A percentile compares a stretch with the other conserved stretches of the same genome.
phyloP scores from a whole-genome alignment of 2,113 vertebrate genomes.

The Echinops telfairi region DNA sequence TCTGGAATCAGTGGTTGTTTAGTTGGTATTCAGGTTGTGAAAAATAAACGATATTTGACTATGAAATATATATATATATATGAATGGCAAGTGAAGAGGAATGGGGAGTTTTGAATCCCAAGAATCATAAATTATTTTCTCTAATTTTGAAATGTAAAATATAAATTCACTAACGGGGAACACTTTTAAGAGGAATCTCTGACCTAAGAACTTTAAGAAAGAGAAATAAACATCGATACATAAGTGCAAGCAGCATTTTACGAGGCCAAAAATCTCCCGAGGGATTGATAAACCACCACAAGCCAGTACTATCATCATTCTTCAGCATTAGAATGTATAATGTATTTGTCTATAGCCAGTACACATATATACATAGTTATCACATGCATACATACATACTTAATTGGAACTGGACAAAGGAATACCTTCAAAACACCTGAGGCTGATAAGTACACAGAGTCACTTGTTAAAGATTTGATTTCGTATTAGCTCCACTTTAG shows the following conservation, averaged over 20 bases:
- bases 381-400: background rate
- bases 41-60: too few species aligned
- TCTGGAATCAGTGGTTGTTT: too few species aligned
- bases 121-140: background rate
- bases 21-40: too few species aligned
- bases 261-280: background rate
- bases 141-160: background rate
- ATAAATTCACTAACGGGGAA: background rate
- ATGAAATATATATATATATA: too few species aligned
- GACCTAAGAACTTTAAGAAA: constrained; percentile 3
- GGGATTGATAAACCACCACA: background rate
- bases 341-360: background rate
- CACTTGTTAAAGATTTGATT: constrained; percentile 53
- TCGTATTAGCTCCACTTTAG: constrained; percentile 14
- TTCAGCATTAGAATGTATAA: constrained; percentile 25
- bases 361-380: background rate
- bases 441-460: constrained; percentile 42
- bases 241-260: background rate
- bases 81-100: background rate
- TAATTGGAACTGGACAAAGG: background rate
- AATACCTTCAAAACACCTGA: background rate
- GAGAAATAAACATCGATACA: background rate
- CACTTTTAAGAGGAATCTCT: background rate
- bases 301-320: constrained; percentile 7
- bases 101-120: background rate